Percentiles rank a stretch among this genome's conserved stretches.
These are phyloP conservation scores for Lochmaea crataegi DNA, from an alignment of 2,888 invertebrate species.

Conservation along the genomic window DNA sequence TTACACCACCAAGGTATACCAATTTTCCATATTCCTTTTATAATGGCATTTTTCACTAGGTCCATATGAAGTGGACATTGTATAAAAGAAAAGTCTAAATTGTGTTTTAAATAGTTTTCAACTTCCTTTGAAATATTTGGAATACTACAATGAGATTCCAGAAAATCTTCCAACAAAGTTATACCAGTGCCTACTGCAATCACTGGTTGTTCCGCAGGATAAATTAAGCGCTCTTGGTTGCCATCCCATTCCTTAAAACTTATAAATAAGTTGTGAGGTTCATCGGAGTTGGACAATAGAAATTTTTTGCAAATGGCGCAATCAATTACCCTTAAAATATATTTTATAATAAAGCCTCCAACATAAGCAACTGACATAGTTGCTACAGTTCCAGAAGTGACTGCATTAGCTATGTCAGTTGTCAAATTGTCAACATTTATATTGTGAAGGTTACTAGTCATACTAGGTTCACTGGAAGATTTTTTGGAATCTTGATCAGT, in stretches of 20 bases:
- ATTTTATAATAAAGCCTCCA: conserved; percentile 12
- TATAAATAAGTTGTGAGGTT: background rate
- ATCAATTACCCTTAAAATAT: background rate
- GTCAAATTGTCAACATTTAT: too few species aligned
- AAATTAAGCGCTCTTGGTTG: background rate
- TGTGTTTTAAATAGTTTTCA: background rate
- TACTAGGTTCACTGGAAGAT: conserved; percentile 10
- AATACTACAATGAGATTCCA: conserved; percentile 2
- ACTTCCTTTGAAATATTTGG: conserved; percentile 4
- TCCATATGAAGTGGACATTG: conserved; percentile 4
- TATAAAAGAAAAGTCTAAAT: conserved; percentile 2
- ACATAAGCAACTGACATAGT: conserved; percentile 18
- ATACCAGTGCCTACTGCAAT: too few species aligned
- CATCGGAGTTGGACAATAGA: too few species aligned
- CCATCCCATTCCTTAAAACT: conserved; percentile 4
- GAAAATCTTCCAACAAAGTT: background rate
- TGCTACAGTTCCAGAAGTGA: background rate
- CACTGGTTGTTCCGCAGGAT: background rate
- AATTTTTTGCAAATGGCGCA: too few species aligned
- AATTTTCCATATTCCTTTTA: conserved; percentile 25
- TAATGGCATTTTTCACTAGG: conserved; percentile 5
- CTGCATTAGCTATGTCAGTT: too few species aligned
- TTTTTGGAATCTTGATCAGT: background rate
- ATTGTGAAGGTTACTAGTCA: conserved; percentile 12
- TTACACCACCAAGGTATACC: conserved; percentile 24